These are phyloP conservation scores for Oncorhynchus clarkii DNA, from an alignment of 2,113 vertebrate species.

Conservation along the genomic window DNA sequence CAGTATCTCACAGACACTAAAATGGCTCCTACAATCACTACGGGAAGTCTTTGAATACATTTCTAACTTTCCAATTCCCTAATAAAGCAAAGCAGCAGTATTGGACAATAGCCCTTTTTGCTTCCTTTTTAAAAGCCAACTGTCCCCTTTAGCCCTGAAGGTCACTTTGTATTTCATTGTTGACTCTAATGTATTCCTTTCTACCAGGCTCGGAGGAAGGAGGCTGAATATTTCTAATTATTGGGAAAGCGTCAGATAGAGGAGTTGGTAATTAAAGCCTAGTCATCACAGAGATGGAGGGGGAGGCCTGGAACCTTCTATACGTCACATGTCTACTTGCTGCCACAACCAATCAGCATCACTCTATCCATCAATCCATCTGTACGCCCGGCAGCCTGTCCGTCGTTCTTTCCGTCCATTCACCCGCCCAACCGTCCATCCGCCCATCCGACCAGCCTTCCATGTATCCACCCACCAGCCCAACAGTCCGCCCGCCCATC, in stretches of 20 bases:
- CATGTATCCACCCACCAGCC: too few relatives aligned
- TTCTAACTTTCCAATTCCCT: background rate
- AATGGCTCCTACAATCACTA: too few relatives aligned
- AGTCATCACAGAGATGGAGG: constrained; percentile 13
- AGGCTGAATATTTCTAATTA: constrained; percentile 30
- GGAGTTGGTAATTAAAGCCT: constrained; percentile 19
- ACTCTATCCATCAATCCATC: background rate
- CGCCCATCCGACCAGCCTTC: background rate
- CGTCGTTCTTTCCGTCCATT: too few relatives aligned
- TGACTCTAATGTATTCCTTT: constrained; percentile 51
- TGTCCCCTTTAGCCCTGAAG: constrained; percentile 31
- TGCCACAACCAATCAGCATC: background rate
- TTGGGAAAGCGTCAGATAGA: constrained; percentile 28
- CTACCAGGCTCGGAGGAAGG: constrained; percentile 12
- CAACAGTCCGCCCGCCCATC: too few relatives aligned
- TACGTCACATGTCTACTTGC: constrained; percentile 41
- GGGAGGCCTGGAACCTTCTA: background rate
- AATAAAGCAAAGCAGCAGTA: background rate
- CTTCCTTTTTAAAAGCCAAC: background rate
- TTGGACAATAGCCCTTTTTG: background rate
- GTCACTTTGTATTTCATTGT: constrained; percentile 39
- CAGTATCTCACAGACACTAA: background rate
- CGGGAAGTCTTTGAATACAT: background rate
- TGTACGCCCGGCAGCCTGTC: too few relatives aligned
- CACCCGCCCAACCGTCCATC: background rate